Percentiles rank a stretch among this genome's conserved stretches.
phyloP scores from a whole-genome alignment of 2,113 vertebrate species.

The Polypterus senegalus region DNA sequence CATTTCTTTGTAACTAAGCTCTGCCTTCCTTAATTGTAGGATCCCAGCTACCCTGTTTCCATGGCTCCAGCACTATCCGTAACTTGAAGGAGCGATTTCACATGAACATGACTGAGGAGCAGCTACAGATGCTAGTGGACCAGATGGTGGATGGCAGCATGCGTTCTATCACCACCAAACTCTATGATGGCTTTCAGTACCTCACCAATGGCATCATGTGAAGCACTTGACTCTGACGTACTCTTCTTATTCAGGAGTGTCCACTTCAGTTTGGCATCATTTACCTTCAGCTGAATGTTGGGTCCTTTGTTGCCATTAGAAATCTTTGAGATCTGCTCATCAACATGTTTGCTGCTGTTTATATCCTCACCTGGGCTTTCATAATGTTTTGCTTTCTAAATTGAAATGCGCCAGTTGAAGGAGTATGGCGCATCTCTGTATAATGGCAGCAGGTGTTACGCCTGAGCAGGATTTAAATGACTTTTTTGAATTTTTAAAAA shows the following conservation, averaged over 20 bases:
- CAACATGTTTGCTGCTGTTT: too few relatives aligned
- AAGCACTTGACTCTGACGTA: conserved; percentile 15
- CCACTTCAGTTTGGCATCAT: not conserved
- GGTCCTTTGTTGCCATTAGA: too few relatives aligned
- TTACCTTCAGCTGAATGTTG: not conserved
- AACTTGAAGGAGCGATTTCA: conserved; percentile 89
- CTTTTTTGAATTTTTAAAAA: too few relatives aligned
- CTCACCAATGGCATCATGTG: conserved; percentile 97
- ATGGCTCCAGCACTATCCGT: conserved; percentile 84
- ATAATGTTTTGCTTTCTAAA: too few relatives aligned
- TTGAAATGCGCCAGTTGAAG: too few relatives aligned
- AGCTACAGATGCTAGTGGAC: conserved; percentile 79
- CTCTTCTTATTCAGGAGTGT: not conserved
- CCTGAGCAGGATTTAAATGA: too few relatives aligned
- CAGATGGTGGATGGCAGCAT: conserved; percentile 88
- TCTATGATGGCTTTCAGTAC: conserved; percentile 95
- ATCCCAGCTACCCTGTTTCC: conserved; percentile 86
- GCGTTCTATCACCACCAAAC: conserved; percentile 85
- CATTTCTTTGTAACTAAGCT: too few relatives aligned
- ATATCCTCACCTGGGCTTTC: too few relatives aligned
- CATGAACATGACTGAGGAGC: conserved; percentile 92
- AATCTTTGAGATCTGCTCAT: too few relatives aligned
- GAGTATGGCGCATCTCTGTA: too few relatives aligned
- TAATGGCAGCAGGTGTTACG: too few relatives aligned
- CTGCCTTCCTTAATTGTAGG: conserved; percentile 36